A percentile compares a stretch with the other conserved stretches of the same genome.
phyloP scores from a whole-genome alignment of 2,888 invertebrate species.

The Stenodema calcarata region DNA sequence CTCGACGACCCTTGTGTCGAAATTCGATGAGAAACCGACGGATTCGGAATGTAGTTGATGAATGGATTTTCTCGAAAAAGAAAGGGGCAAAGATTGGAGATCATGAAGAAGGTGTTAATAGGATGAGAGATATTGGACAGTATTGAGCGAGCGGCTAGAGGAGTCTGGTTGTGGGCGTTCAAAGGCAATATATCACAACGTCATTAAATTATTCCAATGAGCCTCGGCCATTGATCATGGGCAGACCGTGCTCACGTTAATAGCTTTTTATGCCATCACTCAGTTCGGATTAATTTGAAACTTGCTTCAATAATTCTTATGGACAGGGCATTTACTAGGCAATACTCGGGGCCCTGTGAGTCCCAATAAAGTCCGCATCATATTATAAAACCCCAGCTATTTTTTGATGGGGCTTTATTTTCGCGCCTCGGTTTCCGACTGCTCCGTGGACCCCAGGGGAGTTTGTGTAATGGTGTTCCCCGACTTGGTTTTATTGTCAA shows the following conservation, averaged over 20 bases:
- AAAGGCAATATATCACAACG: constrained; percentile 57
- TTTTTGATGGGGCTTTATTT: constrained; percentile 49
- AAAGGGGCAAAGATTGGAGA: constrained; percentile 31
- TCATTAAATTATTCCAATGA: constrained; percentile 57
- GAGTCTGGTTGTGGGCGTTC: constrained; percentile 52
- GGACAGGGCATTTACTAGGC: constrained; percentile 57
- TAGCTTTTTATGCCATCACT: constrained; percentile 57
- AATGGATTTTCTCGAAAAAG: constrained; percentile 17
- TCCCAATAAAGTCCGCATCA: constrained; percentile 53
- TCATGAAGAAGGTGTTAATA: constrained; percentile 49
- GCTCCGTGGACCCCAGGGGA: neutral
- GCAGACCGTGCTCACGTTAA: constrained; percentile 54
- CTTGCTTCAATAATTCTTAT: constrained; percentile 57
- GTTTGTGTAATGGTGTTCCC: constrained; percentile 47
- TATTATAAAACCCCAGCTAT: constrained; percentile 45
- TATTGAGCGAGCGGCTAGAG: constrained; percentile 38
- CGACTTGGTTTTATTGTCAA: constrained; percentile 53
- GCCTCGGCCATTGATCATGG: constrained; percentile 54
- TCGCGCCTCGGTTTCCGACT: constrained; percentile 33
- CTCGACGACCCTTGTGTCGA: constrained; percentile 1
- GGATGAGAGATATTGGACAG: constrained; percentile 36
- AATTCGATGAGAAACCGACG: constrained; percentile 32
- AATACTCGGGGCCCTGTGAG: constrained; percentile 49
- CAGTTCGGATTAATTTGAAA: constrained; percentile 57
- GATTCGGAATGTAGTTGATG: constrained; percentile 26